Evolutionary conservation across 1,140 invertebrate species (phyloP).

Genomic region (Potamilus streckersoni): DNA sequence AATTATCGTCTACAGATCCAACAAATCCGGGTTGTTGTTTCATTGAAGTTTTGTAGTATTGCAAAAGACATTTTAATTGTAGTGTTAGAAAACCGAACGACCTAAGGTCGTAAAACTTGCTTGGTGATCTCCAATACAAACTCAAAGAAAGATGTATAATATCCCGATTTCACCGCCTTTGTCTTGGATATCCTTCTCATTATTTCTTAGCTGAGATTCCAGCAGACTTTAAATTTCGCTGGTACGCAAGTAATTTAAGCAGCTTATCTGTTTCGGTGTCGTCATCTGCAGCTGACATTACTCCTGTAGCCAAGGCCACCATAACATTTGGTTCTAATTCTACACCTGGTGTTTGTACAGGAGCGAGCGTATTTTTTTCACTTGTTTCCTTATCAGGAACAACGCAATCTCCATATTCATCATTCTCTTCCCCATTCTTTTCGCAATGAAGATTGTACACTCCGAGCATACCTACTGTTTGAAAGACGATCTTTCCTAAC

Average conservation of each 20-base stretch:
- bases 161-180: slow-evolving; percentile 21
- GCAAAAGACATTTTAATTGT: slow-evolving; percentile 1
- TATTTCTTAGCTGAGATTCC: slow-evolving; percentile 22
- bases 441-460: too few species aligned
- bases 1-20: slow-evolving; percentile 16
- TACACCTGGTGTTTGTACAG: background rate
- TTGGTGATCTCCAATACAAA: slow-evolving; percentile 12
- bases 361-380: background rate
- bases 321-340: background rate
- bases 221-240: slow-evolving; percentile 16
- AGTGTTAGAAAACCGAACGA: slow-evolving; percentile 6
- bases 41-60: slow-evolving; percentile 15
- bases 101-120: slow-evolving; percentile 12
- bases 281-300: slow-evolving; percentile 1
- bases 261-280: slow-evolving; percentile 3
- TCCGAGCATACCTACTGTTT: too few species aligned
- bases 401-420: background rate
- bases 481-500: too few species aligned
- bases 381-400: background rate
- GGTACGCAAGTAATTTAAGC: background rate
- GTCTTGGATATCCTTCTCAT: slow-evolving; percentile 5
- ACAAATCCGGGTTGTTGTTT: slow-evolving; percentile 27
- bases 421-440: too few species aligned
- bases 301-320: background rate
- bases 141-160: background rate